These are phyloP conservation scores for Sander vitreus DNA, from an alignment of 2,113 vertebrate genomes.

Conservation along the genomic window DNA sequence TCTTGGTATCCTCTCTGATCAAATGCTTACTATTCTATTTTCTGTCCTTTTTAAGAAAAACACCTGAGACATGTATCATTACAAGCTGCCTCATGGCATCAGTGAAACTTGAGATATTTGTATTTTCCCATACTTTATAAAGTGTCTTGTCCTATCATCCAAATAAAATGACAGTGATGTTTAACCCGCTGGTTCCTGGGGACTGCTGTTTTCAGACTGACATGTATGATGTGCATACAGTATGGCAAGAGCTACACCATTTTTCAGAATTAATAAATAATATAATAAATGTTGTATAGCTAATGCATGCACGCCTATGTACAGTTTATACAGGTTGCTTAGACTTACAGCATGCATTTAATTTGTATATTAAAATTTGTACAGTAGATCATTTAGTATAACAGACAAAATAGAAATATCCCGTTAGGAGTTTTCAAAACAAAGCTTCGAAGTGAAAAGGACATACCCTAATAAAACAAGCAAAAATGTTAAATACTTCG, in stretches of 20 bases:
- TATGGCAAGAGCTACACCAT: background rate
- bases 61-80: conserved; percentile 62
- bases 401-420: background rate
- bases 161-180: conserved; percentile 82
- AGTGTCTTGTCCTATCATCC: conserved; percentile 75
- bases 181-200: conserved; percentile 21
- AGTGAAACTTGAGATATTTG: conserved; percentile 81
- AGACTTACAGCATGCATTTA: background rate
- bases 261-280: background rate
- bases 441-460: background rate
- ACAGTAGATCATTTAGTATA: background rate
- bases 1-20: conserved; percentile 53
- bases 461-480: background rate
- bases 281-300: background rate
- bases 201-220: conserved; percentile 20
- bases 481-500: too few relatives aligned
- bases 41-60: conserved; percentile 65
- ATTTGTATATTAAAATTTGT: background rate
- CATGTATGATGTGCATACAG: background rate
- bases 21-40: conserved; percentile 45
- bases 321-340: too few relatives aligned
- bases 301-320: background rate
- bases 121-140: conserved; percentile 81
- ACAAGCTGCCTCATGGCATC: conserved; percentile 71
- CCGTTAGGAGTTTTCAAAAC: background rate